Percentiles rank a stretch among this genome's conserved stretches.
Conservation (phyloP, 2,113 vertebrate species). For the Odocoileus hemionus region DNA sequence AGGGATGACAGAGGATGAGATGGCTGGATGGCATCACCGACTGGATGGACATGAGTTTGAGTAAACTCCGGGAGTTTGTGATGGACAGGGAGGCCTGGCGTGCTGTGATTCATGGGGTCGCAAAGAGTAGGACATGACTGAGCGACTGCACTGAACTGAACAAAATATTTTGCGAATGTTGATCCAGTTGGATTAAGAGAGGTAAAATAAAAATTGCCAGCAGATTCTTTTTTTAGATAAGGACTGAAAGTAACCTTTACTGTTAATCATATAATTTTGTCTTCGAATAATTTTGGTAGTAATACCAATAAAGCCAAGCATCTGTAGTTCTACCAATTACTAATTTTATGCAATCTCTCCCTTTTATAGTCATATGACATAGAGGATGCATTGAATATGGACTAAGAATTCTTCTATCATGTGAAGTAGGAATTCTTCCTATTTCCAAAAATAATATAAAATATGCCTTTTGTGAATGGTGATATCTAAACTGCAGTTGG, state of each 20-base stretch:
- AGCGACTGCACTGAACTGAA: no score
- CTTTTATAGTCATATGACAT: background rate
- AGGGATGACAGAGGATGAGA: no score
- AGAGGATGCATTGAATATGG: accelerated
- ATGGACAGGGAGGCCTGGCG: no score
- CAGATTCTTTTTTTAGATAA: background rate
- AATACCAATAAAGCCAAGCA: background rate
- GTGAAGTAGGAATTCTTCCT: background rate
- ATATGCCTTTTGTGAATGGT: background rate
- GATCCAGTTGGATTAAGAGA: background rate
- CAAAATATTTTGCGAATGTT: background rate
- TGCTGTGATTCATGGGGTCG: no score
- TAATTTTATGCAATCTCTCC: background rate
- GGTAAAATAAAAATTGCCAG: background rate
- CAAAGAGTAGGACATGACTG: no score
- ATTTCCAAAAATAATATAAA: background rate
- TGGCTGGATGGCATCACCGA: no score
- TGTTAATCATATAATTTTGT: background rate
- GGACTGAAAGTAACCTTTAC: background rate
- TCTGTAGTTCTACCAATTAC: background rate
- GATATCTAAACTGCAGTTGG: background rate
- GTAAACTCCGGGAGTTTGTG: no score
- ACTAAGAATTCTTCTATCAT: accelerated
- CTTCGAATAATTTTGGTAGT: background rate
- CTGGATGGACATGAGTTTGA: no score